A percentile compares a stretch with the other conserved stretches of the same genome.
These are phyloP conservation scores for Anarrhichthys ocellatus DNA, from an alignment of 2,113 vertebrate genomes.

Conservation along the genomic window DNA sequence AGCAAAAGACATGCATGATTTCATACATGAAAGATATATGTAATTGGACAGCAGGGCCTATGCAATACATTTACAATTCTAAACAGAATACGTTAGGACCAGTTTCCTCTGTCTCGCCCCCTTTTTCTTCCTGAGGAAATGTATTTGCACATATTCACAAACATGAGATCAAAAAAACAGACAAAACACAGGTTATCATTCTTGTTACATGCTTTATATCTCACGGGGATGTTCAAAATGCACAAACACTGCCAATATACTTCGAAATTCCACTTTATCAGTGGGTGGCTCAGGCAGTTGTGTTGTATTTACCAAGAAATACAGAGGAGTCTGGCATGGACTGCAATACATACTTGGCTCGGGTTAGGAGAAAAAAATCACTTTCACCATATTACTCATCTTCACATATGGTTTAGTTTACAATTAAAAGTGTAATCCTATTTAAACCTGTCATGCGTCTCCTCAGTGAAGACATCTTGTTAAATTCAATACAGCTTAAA, in stretches of 20 bases:
- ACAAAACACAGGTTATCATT: slow-evolving; percentile 73
- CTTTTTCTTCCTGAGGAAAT: slow-evolving; percentile 62
- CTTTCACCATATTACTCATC: neutral
- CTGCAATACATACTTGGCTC: slow-evolving; percentile 6
- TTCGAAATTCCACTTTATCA: slow-evolving; percentile 25
- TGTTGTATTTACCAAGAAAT: slow-evolving; percentile 26
- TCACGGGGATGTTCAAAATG: slow-evolving; percentile 55
- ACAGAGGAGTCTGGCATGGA: neutral
- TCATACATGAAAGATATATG: slow-evolving; percentile 87
- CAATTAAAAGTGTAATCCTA: slow-evolving; percentile 5
- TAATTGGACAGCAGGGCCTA: slow-evolving; percentile 84
- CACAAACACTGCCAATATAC: slow-evolving; percentile 12
- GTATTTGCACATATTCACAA: slow-evolving; percentile 76
- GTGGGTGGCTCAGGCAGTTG: slow-evolving; percentile 17
- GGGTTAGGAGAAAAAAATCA: neutral
- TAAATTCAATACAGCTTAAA: neutral
- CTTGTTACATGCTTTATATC: slow-evolving; percentile 69
- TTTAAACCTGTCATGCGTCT: neutral
- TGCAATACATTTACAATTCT: slow-evolving; percentile 85
- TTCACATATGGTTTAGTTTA: slow-evolving; percentile 4
- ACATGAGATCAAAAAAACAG: slow-evolving; percentile 68
- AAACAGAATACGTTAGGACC: slow-evolving; percentile 78
- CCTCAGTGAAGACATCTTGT: neutral
- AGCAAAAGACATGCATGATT: slow-evolving; percentile 84
- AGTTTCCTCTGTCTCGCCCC: slow-evolving; percentile 59